Conservation (phyloP, 2,113 vertebrate genomes). For the Pholis gunnellus region DNA sequence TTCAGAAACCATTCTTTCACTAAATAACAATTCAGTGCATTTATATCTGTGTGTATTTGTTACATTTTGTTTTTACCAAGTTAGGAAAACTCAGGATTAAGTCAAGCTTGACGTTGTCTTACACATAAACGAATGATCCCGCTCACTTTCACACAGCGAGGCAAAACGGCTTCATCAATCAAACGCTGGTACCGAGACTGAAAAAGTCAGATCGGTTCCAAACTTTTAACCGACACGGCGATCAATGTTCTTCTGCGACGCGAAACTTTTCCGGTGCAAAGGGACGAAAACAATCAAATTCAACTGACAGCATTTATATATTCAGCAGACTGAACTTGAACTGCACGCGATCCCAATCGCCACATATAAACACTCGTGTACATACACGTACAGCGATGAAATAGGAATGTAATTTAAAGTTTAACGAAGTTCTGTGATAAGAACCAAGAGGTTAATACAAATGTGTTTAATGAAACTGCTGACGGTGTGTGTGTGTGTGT, state of each 20-base stretch:
- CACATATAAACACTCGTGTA: background rate
- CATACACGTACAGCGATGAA: background rate
- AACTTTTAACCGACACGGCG: too few species aligned
- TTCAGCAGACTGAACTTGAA: background rate
- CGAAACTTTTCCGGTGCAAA: background rate
- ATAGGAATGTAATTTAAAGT: slow-evolving; percentile 61
- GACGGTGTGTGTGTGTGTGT: slow-evolving; percentile 24
- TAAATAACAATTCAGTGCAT: too few species aligned
- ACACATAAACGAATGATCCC: too few species aligned
- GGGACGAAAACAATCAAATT: background rate
- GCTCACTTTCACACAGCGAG: too few species aligned
- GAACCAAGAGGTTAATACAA: slow-evolving; percentile 56
- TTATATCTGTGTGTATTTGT: too few species aligned
- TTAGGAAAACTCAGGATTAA: too few species aligned
- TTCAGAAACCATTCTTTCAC: too few species aligned
- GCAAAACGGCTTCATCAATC: too few species aligned
- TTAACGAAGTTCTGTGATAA: slow-evolving; percentile 62
- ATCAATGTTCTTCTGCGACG: background rate
- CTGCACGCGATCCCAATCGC: background rate
- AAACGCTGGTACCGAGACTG: too few species aligned
- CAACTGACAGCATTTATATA: background rate
- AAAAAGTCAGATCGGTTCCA: too few species aligned
- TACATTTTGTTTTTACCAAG: too few species aligned
- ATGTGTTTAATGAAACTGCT: slow-evolving; percentile 49
- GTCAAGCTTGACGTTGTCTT: too few species aligned